Base-by-base conservation (phyloP, 2,888 invertebrate genomes). In the Nematopogon swammerdamellus region DNA sequence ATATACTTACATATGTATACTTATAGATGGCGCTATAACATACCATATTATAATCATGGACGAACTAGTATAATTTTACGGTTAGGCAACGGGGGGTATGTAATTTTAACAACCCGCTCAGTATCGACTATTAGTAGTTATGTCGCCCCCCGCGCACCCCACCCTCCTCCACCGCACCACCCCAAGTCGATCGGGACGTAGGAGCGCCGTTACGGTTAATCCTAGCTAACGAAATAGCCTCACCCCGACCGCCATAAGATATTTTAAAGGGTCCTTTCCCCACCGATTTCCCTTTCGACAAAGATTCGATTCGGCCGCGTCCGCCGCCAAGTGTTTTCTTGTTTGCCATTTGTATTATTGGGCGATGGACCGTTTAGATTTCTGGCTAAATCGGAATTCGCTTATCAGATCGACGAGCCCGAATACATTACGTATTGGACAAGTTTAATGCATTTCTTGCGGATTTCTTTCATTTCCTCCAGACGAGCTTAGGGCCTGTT, bases 331-430 rank as follows among this genome's bases (percentile, higher is more conserved):
- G 50, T 50, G 52, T 51, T 55, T 52, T 49, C 54, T 50, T 53
- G 51, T 46, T 50, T 50, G 50, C 49, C 30, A 49, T 54, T 54
- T 54, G 54, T 52, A 55, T 53, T 53, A 55, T 53, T 50, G 56
- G 51, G 47, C 49, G 56, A 56, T 56, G 49, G 56, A 43, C 45
- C 47, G 52, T 56, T 54, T 50, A 56, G 56, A 56, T 56, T 36
- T 36, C 36, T 3, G 36, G 36, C 36, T 36, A 14, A 36, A 36
- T 14, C 36, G 36, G 11, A 36, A 36, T 36, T 36, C 36, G 36
- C n/a, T 25, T 36, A 36, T 36, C 36, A 36, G 36, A 36, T 36
- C 36, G 36, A 14, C 25, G 8, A 3, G 14, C 36, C 36, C 11
- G 36, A 36, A 36, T 36, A 14, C 3, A 25, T 25, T 25, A 25